Evolutionary conservation across 2,888 invertebrate species (phyloP).

Genomic region (Melinaea marsaeus): DNA sequence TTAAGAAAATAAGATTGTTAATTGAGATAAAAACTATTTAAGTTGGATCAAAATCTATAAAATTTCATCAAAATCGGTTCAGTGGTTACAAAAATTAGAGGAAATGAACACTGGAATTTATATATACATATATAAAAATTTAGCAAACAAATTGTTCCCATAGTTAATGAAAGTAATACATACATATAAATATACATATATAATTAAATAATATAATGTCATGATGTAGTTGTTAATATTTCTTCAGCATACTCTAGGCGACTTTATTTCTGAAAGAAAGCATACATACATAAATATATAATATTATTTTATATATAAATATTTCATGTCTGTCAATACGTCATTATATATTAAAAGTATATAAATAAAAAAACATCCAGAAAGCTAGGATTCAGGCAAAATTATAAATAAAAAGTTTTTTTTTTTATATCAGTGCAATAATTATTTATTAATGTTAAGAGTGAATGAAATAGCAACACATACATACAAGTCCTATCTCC

Average conservation of each 20-base stretch:
- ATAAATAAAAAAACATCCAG: neutral
- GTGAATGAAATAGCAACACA: neutral
- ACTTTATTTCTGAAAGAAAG: conserved; percentile 26
- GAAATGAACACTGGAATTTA: too few species aligned
- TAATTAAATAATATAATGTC: neutral
- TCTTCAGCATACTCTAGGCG: conserved; percentile 15
- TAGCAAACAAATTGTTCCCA: too few species aligned
- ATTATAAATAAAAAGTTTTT: too few species aligned
- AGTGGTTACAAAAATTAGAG: too few species aligned
- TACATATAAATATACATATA: neutral
- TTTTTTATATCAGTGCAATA: too few species aligned
- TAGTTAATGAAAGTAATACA: neutral
- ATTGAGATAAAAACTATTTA: too few species aligned
- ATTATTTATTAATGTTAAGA: neutral
- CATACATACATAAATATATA: conserved; percentile 16
- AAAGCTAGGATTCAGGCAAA: too few species aligned
- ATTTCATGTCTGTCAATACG: neutral
- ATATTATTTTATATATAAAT: neutral
- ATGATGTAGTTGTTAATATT: neutral
- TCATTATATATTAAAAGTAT: neutral
- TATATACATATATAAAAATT: too few species aligned
- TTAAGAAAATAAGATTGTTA: too few species aligned
- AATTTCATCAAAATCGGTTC: too few species aligned
- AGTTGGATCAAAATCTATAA: too few species aligned
- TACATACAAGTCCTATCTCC: neutral